A percentile compares a stretch with the other conserved stretches of the same genome.
Conservation (phyloP, 2,113 vertebrate genomes). For the Caloenas nicobarica region DNA sequence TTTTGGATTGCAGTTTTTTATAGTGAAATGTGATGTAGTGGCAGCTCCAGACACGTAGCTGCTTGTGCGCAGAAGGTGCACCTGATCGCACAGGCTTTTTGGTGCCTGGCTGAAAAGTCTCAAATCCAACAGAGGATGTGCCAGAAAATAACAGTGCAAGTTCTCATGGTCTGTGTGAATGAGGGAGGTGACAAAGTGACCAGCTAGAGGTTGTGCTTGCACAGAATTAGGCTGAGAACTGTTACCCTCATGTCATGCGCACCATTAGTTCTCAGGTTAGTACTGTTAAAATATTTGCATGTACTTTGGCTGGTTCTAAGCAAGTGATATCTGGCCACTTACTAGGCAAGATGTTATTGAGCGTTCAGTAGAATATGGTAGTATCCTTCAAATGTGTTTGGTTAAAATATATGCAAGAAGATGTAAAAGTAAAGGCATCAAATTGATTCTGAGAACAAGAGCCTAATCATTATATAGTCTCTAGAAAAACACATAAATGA, state of each 20-base stretch:
- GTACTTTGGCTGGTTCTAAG: background rate
- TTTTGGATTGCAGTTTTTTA: background rate
- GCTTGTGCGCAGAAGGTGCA: background rate
- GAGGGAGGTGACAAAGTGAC: background rate
- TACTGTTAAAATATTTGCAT: background rate
- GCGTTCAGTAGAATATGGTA: background rate
- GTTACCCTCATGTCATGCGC: background rate
- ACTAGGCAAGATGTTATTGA: background rate
- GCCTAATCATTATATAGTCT: background rate
- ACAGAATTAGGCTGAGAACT: background rate
- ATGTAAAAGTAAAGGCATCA: background rate
- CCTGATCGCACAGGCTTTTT: background rate
- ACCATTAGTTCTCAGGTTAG: background rate
- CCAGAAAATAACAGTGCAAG: background rate
- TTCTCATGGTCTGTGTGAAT: background rate
- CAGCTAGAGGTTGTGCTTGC: background rate
- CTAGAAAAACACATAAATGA: background rate
- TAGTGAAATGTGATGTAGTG: background rate
- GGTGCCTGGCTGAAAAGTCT: background rate
- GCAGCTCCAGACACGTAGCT: background rate
- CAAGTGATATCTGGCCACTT: background rate
- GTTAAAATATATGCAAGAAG: background rate
- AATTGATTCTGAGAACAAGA: background rate
- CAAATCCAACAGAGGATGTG: fast-evolving
- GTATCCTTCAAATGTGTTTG: background rate